Evolutionary conservation across 1,140 invertebrate species (phyloP).

Genomic region (Saxidomus purpurata): DNA sequence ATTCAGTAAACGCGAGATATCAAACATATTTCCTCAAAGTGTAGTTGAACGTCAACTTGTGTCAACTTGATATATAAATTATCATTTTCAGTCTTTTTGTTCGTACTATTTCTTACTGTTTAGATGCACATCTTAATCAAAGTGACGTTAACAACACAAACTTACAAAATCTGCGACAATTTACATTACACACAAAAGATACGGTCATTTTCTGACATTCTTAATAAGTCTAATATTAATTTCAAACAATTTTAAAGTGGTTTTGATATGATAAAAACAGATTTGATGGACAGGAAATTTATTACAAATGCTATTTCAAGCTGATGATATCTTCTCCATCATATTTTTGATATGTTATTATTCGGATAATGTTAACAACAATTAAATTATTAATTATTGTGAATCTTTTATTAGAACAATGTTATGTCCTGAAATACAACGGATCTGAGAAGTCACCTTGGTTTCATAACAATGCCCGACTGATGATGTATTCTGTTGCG

Average conservation of each 20-base stretch:
- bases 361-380: too few species aligned
- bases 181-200: neutral
- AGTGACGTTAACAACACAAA: conserved; percentile 30
- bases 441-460: too few species aligned
- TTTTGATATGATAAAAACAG: too few species aligned
- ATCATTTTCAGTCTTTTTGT: conserved; percentile 22
- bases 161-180: conserved; percentile 28
- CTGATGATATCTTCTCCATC: too few species aligned
- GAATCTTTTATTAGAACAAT: too few species aligned
- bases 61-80: conserved; percentile 37
- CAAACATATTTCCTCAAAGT: neutral
- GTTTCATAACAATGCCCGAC: too few species aligned
- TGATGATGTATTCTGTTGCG: neutral
- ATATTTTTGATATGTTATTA: too few species aligned
- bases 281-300: too few species aligned
- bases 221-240: neutral
- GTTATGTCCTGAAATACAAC: too few species aligned
- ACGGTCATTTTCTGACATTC: neutral
- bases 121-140: conserved; percentile 26
- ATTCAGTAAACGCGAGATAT: neutral
- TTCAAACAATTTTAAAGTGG: too few species aligned
- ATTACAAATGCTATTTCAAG: too few species aligned
- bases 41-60: neutral
- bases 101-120: conserved; percentile 35
- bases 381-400: too few species aligned